Evolutionary conservation across 2,113 vertebrate genomes (phyloP).

Genomic region (Axis porcinus): DNA sequence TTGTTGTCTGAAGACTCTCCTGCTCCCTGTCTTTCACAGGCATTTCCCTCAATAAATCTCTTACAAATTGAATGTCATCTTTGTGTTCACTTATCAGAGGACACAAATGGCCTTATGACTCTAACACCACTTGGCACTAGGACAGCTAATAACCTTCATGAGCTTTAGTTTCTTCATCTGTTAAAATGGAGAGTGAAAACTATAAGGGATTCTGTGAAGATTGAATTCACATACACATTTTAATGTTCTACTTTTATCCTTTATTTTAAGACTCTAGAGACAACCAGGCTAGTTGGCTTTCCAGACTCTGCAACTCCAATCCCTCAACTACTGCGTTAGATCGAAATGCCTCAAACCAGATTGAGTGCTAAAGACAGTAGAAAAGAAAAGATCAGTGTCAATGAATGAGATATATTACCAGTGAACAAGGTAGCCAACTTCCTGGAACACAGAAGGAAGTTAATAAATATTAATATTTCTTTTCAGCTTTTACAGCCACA

Average conservation of each 20-base stretch:
- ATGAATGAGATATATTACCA: not conserved
- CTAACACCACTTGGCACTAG: not conserved
- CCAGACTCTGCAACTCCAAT: not conserved
- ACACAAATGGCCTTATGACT: not conserved
- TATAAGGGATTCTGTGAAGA: not conserved
- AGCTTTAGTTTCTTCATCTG: not conserved
- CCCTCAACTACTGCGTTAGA: not conserved
- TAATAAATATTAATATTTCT: not conserved
- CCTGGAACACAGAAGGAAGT: not conserved
- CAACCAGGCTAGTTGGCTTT: not conserved
- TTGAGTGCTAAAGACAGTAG: not conserved
- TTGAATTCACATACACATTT: not conserved
- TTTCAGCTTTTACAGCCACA: not conserved
- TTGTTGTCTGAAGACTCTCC: not conserved
- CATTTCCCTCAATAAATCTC: not conserved
- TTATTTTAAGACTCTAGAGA: not conserved
- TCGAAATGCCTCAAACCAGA: not conserved
- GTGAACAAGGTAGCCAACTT: not conserved
- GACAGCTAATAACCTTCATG: not conserved
- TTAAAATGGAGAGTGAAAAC: not conserved
- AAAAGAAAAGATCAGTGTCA: not conserved
- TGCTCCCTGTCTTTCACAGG: not conserved
- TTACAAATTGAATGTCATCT: not conserved
- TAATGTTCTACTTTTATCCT: not conserved
- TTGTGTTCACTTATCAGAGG: not conserved